Evolutionary conservation across 2,797 vertebrate species (phyloP).

Genomic region (Lepus oiostolus): DNA sequence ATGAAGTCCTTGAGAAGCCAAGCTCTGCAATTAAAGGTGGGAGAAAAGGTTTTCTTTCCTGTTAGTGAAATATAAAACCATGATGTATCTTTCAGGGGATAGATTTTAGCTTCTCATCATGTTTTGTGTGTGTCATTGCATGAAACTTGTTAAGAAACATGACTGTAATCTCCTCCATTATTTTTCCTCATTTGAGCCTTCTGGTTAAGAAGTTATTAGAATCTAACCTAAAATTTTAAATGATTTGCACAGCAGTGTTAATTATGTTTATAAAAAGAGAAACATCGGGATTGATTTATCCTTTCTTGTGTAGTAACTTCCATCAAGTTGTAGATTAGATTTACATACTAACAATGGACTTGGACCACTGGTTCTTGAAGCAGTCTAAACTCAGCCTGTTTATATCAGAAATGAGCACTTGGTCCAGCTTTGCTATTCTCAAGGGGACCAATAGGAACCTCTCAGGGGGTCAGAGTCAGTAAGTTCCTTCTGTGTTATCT

Average conservation of each 20-base stretch:
- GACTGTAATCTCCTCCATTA: background rate
- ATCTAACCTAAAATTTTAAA: conserved; percentile 33
- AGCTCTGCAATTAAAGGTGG: background rate
- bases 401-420: background rate
- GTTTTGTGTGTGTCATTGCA: background rate
- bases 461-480: background rate
- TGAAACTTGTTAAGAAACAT: background rate
- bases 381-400: background rate
- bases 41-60: background rate
- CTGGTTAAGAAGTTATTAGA: conserved; percentile 16
- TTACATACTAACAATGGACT: background rate
- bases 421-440: background rate
- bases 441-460: background rate
- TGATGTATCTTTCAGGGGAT: background rate
- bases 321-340: background rate
- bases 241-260: background rate
- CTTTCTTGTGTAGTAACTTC: background rate
- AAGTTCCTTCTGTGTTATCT: background rate
- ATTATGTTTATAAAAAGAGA: background rate
- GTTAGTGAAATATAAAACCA: background rate
- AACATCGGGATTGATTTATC: background rate
- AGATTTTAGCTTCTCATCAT: background rate
- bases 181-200: background rate
- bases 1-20: background rate
- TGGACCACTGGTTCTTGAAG: background rate